Evolutionary conservation across 2,113 vertebrate species (phyloP).

Genomic region (Podarcis raffonei): DNA sequence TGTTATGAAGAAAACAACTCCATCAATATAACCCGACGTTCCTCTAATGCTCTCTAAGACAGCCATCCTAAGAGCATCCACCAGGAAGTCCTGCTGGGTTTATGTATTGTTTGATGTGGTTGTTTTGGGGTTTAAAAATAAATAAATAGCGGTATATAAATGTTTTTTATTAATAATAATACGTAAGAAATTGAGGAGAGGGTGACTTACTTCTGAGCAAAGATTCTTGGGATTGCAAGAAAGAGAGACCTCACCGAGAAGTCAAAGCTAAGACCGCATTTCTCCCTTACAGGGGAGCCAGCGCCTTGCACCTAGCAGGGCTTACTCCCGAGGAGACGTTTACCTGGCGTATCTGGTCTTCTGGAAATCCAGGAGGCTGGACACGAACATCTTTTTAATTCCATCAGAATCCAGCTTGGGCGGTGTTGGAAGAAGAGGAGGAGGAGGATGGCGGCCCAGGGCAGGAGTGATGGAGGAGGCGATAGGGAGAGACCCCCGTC

Average conservation of each 20-base stretch:
- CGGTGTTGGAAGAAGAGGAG: background rate
- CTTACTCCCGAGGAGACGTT: slow-evolving; percentile 21
- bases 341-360: slow-evolving; percentile 91
- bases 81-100: background rate
- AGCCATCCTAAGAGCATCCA: background rate
- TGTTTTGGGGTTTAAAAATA: no score
- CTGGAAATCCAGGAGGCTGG: slow-evolving; percentile 86
- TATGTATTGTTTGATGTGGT: no score
- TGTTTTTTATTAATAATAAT: no score
- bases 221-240: no score
- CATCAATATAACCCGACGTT: background rate
- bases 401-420: slow-evolving; percentile 64
- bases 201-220: no score
- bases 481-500: background rate
- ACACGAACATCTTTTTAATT: slow-evolving; percentile 71
- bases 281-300: background rate
- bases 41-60: background rate
- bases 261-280: no score
- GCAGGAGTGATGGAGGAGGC: slow-evolving; percentile 26
- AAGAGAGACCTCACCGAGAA: no score
- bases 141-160: no score
- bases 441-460: background rate
- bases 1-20: background rate
- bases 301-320: background rate
- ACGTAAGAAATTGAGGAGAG: no score